Base-by-base conservation (phyloP, 2,797 vertebrate species). In the Cirrhinus mrigala region DNA sequence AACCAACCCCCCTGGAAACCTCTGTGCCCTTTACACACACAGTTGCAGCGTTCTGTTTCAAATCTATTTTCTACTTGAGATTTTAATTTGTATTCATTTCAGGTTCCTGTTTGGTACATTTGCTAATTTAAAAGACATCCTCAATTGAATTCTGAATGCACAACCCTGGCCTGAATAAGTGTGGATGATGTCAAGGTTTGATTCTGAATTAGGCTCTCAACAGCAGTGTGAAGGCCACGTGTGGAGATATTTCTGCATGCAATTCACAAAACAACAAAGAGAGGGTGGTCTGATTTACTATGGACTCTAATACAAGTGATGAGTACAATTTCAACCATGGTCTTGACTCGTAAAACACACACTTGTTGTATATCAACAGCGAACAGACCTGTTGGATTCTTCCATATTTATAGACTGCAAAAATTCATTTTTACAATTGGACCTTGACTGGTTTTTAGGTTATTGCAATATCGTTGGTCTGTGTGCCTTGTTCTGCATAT, bases 11-110 rank as follows among this genome's bases (percentile, higher is more conserved):
- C 29, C 79, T 74, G 69, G 81, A 62, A 84, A 69, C n/a, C 50
- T 78, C 50, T 58, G 12, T 78, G 75, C 74, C 64, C 82, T 84
- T 84, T 58, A 70, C 50, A 75, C 70, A 82, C 27, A 77, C n/a
- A 56, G 58, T 24, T 83, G 46, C 60, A 7, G 29, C 52, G 44
- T 60, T 66, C 27, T 8, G 46, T 52, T 64, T 52, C 1, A 75
- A 33, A 75, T 18, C 27, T 40, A 33, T 9, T 22, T 24, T 18
- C 15, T 44, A 44, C 18, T 54, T 22, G 6, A 12, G 1, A 10
- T 74, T 74, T 52, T 20, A 71, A 44, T 54, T 54, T 56, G 11
- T 37, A 56, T 56, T 76, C 1, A 22, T 56, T 56, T n/a, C 11
- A 14, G 50, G 6, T 54, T 37, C 11, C 50, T 75, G 11, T 76